Conservation (phyloP, 1,140 invertebrate genomes). For the Plutomurus gul region DNA sequence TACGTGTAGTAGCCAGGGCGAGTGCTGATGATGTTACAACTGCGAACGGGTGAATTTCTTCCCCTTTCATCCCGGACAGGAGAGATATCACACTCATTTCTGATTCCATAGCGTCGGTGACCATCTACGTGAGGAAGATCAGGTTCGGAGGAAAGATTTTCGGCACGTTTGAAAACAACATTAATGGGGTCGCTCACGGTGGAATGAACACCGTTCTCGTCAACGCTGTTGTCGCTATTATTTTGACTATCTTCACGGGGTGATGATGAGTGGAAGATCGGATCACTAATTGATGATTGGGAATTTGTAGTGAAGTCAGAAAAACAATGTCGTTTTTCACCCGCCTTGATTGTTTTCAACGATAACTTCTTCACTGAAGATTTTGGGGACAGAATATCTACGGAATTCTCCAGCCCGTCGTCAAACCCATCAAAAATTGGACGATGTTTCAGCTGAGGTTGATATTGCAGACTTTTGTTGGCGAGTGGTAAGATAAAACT, state of each 20-base stretch:
- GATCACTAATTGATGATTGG: too few species aligned
- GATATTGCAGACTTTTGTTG: too few species aligned
- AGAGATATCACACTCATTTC: background rate
- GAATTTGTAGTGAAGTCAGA: background rate
- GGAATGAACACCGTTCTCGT: background rate
- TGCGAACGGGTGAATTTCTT: background rate
- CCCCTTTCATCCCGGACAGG: background rate
- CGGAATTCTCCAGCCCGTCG: constrained; percentile 56
- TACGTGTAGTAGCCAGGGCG: constrained; percentile 84
- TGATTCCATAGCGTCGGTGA: background rate
- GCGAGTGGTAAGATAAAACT: constrained; percentile 44
- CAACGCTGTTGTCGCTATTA: background rate
- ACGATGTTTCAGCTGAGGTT: background rate
- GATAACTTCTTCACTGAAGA: constrained; percentile 58
- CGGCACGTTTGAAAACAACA: background rate
- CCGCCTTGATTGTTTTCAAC: background rate
- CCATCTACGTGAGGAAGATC: background rate
- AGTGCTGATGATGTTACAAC: constrained; percentile 38
- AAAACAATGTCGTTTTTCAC: background rate
- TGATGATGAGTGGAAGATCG: background rate
- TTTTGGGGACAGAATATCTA: constrained; percentile 61
- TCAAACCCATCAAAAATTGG: constrained; percentile 65
- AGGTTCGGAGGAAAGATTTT: background rate
- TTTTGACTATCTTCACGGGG: background rate
- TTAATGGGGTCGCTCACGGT: background rate